Percentiles rank a stretch among this genome's conserved stretches.
Evolutionary conservation across 2,797 vertebrate species (phyloP).

Genomic region (Schizothorax lantsangensis): DNA sequence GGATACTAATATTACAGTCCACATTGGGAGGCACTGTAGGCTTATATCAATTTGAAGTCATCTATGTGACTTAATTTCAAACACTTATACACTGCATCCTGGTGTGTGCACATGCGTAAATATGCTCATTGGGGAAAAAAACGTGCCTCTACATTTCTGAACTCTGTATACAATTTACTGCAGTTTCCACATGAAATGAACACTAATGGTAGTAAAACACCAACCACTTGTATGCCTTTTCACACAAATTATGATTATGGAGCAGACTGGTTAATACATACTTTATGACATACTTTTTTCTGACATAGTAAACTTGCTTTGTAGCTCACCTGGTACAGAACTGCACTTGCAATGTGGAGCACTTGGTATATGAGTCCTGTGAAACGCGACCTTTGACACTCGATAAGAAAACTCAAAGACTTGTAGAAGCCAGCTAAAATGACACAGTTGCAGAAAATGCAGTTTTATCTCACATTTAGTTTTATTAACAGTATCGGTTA

Average conservation of each 20-base stretch:
- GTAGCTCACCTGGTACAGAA: not conserved
- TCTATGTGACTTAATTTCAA: slow-evolving; percentile 70
- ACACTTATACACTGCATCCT: slow-evolving; percentile 71
- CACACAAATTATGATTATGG: not conserved
- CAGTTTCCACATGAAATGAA: not conserved
- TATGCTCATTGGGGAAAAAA: not conserved
- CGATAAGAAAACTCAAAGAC: not conserved
- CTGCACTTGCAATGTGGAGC: not conserved
- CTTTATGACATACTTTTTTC: not conserved
- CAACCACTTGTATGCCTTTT: not conserved
- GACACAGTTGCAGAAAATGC: not conserved
- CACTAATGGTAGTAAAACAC: not conserved
- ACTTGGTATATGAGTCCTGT: not conserved
- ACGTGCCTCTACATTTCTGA: not conserved
- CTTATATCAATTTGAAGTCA: slow-evolving; percentile 63
- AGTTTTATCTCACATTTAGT: not conserved
- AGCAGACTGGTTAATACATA: not conserved
- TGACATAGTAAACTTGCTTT: not conserved
- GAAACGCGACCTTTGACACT: not conserved
- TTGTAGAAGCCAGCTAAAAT: not conserved
- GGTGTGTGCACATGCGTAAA: not conserved
- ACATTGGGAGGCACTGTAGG: slow-evolving; percentile 62
- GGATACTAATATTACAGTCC: slow-evolving; percentile 58
- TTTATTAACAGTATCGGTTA: not conserved
- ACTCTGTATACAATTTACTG: not conserved